Conservation (phyloP, 2,888 invertebrate species). For the Helleia helle region DNA sequence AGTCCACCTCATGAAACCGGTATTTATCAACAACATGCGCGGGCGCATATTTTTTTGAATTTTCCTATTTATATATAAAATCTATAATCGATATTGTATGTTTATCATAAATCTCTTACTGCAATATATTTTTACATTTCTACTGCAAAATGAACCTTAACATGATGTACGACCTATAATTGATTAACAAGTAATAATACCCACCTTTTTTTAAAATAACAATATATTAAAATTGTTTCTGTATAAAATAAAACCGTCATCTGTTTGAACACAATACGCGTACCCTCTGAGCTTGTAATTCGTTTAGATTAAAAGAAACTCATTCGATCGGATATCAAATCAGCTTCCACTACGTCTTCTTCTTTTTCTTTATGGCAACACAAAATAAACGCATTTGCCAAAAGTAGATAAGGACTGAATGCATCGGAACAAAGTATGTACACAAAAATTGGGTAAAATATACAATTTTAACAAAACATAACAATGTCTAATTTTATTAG, state of each 20-base stretch:
- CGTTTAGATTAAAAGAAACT: slow-evolving; percentile 15
- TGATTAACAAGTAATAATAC: slow-evolving; percentile 27
- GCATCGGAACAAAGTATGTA: too few relatives aligned
- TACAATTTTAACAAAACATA: too few relatives aligned
- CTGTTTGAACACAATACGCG: slow-evolving; percentile 55
- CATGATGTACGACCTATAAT: slow-evolving; percentile 20
- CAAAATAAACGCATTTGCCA: too few relatives aligned
- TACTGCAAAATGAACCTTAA: slow-evolving; percentile 17
- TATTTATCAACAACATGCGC: background rate
- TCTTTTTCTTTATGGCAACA: too few relatives aligned
- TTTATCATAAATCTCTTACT: slow-evolving; percentile 5
- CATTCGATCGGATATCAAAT: background rate
- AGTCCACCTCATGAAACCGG: too few relatives aligned
- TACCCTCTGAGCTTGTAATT: slow-evolving; percentile 37
- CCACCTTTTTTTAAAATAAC: slow-evolving; percentile 38
- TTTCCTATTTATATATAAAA: slow-evolving; percentile 3
- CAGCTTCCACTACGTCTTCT: background rate
- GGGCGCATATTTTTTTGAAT: slow-evolving; percentile 2
- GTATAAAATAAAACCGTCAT: slow-evolving; percentile 39
- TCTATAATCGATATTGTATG: slow-evolving; percentile 7
- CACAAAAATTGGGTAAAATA: too few relatives aligned
- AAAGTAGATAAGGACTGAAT: too few relatives aligned
- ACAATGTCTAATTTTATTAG: too few relatives aligned
- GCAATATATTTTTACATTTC: slow-evolving; percentile 1
- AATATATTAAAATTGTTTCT: slow-evolving; percentile 25